These are phyloP conservation scores for Anguilla marmorata DNA, from an alignment of 2,797 vertebrate genomes.

Conservation along the genomic window DNA sequence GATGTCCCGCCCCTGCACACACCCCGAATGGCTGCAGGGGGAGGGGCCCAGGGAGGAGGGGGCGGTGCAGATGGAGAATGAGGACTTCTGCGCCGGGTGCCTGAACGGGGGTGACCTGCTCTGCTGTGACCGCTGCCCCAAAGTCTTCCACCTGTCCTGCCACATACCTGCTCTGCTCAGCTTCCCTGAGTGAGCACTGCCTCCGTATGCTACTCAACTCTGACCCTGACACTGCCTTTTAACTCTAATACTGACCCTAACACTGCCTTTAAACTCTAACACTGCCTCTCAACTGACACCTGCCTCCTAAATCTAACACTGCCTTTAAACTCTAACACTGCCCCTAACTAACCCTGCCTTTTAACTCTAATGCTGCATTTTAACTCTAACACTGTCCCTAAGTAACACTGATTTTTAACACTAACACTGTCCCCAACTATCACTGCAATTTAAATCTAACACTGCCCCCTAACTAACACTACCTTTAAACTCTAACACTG, in stretches of 20 bases:
- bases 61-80: constrained; percentile 75
- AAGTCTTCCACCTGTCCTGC: constrained; percentile 83
- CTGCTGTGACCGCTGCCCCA: constrained; percentile 80
- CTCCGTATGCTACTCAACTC: background rate
- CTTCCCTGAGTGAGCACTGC: constrained; percentile 77
- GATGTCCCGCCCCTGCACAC: background rate
- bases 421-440: no score
- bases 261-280: background rate
- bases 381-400: no score
- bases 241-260: background rate
- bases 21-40: constrained; percentile 30
- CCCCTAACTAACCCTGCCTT: no score
- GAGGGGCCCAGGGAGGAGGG: constrained; percentile 62
- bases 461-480: background rate
- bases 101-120: constrained; percentile 79
- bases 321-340: background rate
- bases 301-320: background rate
- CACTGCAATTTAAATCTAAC: background rate
- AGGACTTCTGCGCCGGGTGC: constrained; percentile 82
- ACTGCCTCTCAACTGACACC: no score
- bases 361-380: no score
- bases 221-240: no score
- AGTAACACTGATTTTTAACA: no score
- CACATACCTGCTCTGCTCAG: constrained; percentile 81
- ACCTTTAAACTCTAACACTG: background rate